Evolutionary conservation across 2,113 vertebrate species (phyloP).

Genomic region (Melanostigma gelatinosum): DNA sequence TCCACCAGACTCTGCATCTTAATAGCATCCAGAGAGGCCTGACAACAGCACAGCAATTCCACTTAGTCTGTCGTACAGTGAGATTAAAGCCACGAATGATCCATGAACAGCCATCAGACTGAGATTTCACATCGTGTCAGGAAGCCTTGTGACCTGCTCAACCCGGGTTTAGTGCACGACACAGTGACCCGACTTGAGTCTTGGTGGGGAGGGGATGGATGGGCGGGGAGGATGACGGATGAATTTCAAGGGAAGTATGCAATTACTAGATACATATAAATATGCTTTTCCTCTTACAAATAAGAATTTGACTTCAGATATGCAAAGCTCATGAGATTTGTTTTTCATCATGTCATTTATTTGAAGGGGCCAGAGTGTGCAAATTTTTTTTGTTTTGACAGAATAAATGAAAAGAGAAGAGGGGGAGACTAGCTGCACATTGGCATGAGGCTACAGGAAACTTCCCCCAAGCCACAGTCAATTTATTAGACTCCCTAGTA

Average conservation of each 20-base stretch:
- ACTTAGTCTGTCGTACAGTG: conserved; percentile 16
- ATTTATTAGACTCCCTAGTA: conserved; percentile 53
- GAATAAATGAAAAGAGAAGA: conserved; percentile 37
- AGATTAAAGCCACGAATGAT: conserved; percentile 44
- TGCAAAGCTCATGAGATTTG: neutral
- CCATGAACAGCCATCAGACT: conserved; percentile 58
- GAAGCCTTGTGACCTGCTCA: conserved; percentile 49
- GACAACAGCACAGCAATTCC: conserved; percentile 30
- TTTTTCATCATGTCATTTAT: neutral
- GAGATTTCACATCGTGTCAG: conserved; percentile 62
- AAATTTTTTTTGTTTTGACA: conserved; percentile 14
- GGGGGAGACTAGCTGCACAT: conserved; percentile 21
- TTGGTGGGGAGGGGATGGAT: neutral
- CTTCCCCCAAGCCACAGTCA: conserved; percentile 31
- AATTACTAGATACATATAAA: neutral
- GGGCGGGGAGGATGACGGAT: neutral
- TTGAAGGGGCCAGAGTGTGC: neutral
- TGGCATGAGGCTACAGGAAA: conserved; percentile 49
- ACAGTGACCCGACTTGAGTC: conserved; percentile 62
- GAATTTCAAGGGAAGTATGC: neutral
- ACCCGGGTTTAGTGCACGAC: conserved; percentile 56
- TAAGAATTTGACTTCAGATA: neutral
- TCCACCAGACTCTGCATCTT: conserved; percentile 1
- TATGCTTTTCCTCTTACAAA: neutral
- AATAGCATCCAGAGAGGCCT: conserved; percentile 17